Conservation (phyloP, 2,888 invertebrate genomes). For the Sinelater perroti region DNA sequence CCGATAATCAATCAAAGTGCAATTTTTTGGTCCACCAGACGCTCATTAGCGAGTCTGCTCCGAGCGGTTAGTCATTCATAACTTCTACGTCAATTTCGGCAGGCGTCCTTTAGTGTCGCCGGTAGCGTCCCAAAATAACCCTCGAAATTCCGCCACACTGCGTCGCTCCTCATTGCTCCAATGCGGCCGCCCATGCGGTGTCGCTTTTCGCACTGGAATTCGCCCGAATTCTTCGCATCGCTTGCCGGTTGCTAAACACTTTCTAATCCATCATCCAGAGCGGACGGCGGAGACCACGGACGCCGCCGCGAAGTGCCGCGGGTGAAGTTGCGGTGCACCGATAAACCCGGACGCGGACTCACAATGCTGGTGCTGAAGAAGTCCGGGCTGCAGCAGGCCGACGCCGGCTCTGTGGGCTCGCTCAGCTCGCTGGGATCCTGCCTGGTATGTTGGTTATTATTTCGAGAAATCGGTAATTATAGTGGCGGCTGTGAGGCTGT, state of each 20-base stretch:
- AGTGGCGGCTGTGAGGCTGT: too few relatives aligned
- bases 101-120: constrained; percentile 30
- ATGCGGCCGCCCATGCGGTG: constrained; percentile 16
- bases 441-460: constrained; percentile 36
- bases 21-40: too few relatives aligned
- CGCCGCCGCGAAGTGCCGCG: not conserved
- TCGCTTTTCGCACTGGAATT: constrained; percentile 24
- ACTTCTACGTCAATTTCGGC: constrained; percentile 16
- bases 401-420: constrained; percentile 45
- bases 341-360: constrained; percentile 11
- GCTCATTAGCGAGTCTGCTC: too few relatives aligned
- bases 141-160: constrained; percentile 26
- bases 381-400: constrained; percentile 46
- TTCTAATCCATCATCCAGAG: constrained; percentile 26
- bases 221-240: constrained; percentile 17
- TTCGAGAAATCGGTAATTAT: not conserved
- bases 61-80: constrained; percentile 28
- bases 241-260: constrained; percentile 25
- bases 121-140: constrained; percentile 27
- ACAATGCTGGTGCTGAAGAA: constrained; percentile 52
- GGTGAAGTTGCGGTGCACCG: constrained; percentile 10
- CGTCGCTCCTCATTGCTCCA: constrained; percentile 17
- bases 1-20: too few relatives aligned
- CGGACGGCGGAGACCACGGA: constrained; percentile 7
- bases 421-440: constrained; percentile 44